Conservation (phyloP, 2,888 invertebrate genomes). For the Timema podura region DNA sequence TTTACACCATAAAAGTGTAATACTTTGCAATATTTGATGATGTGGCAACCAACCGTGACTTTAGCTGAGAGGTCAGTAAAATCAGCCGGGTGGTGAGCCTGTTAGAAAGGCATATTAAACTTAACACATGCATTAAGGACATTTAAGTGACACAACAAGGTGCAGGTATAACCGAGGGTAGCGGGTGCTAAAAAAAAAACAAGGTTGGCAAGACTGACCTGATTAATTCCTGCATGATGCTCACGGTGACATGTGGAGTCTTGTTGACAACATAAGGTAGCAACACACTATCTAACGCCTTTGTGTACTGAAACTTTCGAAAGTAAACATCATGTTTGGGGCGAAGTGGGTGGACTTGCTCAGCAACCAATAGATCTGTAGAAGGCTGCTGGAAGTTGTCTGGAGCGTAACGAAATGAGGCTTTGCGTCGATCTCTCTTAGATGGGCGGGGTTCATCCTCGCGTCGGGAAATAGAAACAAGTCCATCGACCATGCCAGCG, state of each 20-base stretch:
- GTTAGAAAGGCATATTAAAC: too few species aligned
- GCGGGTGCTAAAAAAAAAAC: neutral
- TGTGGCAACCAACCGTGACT: too few species aligned
- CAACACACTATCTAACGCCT: slow-evolving; percentile 72
- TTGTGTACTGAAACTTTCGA: slow-evolving; percentile 74
- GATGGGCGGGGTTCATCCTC: slow-evolving; percentile 53
- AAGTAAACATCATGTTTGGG: slow-evolving; percentile 66
- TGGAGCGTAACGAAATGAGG: slow-evolving; percentile 45
- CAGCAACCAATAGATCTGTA: slow-evolving; percentile 53
- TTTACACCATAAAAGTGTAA: too few species aligned
- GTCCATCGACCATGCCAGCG: slow-evolving; percentile 89
- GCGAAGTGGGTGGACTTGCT: slow-evolving; percentile 45
- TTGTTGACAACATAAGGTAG: slow-evolving; percentile 55
- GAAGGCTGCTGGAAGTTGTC: slow-evolving; percentile 33
- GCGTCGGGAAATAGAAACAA: slow-evolving; percentile 79
- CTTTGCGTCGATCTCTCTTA: slow-evolving; percentile 48
- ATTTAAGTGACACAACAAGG: too few species aligned
- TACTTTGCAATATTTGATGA: too few species aligned
- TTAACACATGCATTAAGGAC: too few species aligned
- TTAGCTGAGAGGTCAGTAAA: too few species aligned
- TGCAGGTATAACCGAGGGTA: neutral
- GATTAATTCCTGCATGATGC: slow-evolving; percentile 82
- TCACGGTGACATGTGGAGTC: slow-evolving; percentile 72
- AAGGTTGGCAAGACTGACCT: slow-evolving; percentile 38
- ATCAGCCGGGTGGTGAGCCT: too few species aligned